phyloP scores from a whole-genome alignment of 2,797 vertebrate species.

The Trachurus trachurus region DNA sequence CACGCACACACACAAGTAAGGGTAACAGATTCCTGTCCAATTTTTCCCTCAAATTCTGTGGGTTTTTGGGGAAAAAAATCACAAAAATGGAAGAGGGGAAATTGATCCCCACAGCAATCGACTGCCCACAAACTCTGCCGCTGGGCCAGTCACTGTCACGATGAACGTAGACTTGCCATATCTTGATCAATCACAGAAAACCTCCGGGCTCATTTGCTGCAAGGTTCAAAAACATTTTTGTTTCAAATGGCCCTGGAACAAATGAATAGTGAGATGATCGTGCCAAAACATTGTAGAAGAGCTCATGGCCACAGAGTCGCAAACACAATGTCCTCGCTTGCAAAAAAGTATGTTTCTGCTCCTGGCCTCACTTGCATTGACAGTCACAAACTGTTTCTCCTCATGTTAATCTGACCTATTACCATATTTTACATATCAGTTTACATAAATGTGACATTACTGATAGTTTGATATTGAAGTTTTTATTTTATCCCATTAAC shows the following conservation, averaged over 20 bases:
- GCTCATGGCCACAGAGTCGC: conserved; percentile 10
- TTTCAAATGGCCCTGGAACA: conserved; percentile 53
- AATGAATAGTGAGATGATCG: conserved; percentile 19
- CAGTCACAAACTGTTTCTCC: not conserved
- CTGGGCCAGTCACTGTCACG: conserved; percentile 67
- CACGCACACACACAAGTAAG: conserved; percentile 12
- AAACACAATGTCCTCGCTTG: conserved; percentile 18
- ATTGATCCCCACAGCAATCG: conserved; percentile 30
- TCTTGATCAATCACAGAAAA: conserved; percentile 72
- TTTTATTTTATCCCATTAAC: not conserved
- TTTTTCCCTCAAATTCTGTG: conserved; percentile 45
- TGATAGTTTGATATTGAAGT: no score
- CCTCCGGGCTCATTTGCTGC: conserved; percentile 40
- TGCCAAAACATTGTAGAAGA: conserved; percentile 29
- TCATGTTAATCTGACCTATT: not conserved
- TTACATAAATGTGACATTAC: not conserved
- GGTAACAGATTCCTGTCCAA: conserved; percentile 19
- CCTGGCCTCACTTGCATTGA: not conserved
- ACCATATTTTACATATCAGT: not conserved
- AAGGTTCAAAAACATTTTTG: conserved; percentile 60
- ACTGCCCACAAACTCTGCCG: conserved; percentile 55
- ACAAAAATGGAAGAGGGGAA: conserved; percentile 24
- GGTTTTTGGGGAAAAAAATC: not conserved
- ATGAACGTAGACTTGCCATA: conserved; percentile 66
- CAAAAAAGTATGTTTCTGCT: not conserved